These are phyloP conservation scores for Terebella lapidaria DNA, from an alignment of 2,888 invertebrate genomes.

Conservation along the genomic window DNA sequence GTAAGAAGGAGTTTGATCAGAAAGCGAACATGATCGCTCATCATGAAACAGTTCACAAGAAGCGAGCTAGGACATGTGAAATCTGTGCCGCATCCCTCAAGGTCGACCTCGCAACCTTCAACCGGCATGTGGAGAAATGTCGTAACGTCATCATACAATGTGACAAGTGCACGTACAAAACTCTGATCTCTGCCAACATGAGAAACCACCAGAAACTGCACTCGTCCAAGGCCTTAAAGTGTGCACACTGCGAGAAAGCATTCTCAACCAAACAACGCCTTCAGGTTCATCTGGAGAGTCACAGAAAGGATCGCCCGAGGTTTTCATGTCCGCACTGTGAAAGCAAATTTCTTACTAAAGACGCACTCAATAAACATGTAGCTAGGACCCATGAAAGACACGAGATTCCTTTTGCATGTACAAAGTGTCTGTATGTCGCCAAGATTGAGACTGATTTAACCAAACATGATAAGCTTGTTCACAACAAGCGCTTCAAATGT, in stretches of 20 bases:
- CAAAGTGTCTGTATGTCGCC: slow-evolving; percentile 15
- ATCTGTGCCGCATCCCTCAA: slow-evolving; percentile 8
- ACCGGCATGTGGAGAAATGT: slow-evolving; percentile 21
- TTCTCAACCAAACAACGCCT: slow-evolving; percentile 15
- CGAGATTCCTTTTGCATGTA: slow-evolving; percentile 4
- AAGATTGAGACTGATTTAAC: slow-evolving; percentile 18
- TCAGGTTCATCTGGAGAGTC: slow-evolving; percentile 9
- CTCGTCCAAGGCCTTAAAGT: slow-evolving; percentile 17
- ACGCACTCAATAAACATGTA: slow-evolving; percentile 19
- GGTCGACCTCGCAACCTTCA: slow-evolving; percentile 17
- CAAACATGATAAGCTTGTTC: slow-evolving; percentile 18
- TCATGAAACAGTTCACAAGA: slow-evolving; percentile 15
- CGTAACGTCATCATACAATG: slow-evolving; percentile 12
- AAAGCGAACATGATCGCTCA: slow-evolving; percentile 19
- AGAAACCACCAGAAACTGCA: slow-evolving; percentile 18
- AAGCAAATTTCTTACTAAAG: slow-evolving; percentile 11
- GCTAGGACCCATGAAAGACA: slow-evolving; percentile 13
- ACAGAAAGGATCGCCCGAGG: slow-evolving; percentile 9
- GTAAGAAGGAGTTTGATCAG: slow-evolving; percentile 16
- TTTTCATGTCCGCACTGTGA: slow-evolving; percentile 17
- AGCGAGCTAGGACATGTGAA: slow-evolving; percentile 12
- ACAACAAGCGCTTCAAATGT: slow-evolving; percentile 18
- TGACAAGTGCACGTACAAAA: slow-evolving; percentile 16
- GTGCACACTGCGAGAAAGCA: slow-evolving; percentile 13
- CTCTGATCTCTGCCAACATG: slow-evolving; percentile 13